Evolutionary conservation across 2,888 invertebrate genomes (phyloP), one percentile per base, ranked within the genome.

Genomic region (Rhamphomyia laevipes): DNA sequence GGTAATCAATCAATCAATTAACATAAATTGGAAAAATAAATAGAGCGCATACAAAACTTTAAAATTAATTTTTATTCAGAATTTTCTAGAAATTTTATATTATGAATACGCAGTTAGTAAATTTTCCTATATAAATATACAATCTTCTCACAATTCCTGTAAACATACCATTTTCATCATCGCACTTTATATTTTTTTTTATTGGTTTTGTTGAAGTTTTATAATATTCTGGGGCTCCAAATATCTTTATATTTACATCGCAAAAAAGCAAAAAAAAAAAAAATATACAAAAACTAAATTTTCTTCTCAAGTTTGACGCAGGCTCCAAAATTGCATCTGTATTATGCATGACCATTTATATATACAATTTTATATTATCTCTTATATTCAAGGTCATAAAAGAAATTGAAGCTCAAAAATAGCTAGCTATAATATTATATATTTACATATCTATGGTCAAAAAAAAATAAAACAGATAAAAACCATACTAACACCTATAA

Each of bases 331-430:
- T 48, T 48, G 48, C 44, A 44, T 44, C 33, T 40, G 16, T 21
- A 44, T 44, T 44, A 38, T 38, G 18, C 23, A 27, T 27, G 9
- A 7, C n/a, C 2, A 7, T 27, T 27, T 27, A 16, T 27, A 38
- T 44, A 31, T 9, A 38, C 11, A 21, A 47, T 46, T 43, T 47
- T 45, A 43, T 49, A 37, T 45, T 47, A 47, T 43, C 27, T 31
- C 33, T 46, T 43, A n/a, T 45, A 46, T 53, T 53, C 53, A 53
- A 53, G 53, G 53, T 53, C 51, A 51, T 37, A 21, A 40, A 46
- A 30, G 37, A 23, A 48, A 16, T 47, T 27, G 7, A 50, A 38
- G 13, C 41, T 27, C 23, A 49, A 47, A n/a, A 45, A 35, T 9
- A 47, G 23, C 37, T 40, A 38, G n/a, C 18, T 16, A 9, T 15